These are phyloP conservation scores for Scaptomyza hsui DNA, from an alignment of 1,140 invertebrate genomes.

Conservation along the genomic window DNA sequence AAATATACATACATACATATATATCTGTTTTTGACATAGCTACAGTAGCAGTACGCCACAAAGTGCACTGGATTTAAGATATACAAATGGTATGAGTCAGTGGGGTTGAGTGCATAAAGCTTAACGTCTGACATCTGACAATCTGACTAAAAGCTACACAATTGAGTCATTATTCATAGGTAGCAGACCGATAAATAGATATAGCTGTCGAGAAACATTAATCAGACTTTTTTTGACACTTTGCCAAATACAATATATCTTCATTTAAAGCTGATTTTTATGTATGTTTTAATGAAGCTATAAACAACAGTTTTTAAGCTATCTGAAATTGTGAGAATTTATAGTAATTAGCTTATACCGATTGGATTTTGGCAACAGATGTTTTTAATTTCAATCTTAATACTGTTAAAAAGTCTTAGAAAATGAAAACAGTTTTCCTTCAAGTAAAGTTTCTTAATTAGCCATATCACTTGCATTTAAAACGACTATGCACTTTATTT, in stretches of 20 bases:
- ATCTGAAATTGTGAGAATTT: not conserved
- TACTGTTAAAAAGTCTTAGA: no score
- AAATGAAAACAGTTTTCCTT: no score
- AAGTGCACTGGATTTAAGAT: conserved; percentile 13
- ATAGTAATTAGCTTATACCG: conserved; percentile 1
- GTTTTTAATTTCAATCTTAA: no score
- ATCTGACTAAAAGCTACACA: not conserved
- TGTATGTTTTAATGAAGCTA: conserved; percentile 6
- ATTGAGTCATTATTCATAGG: conserved; percentile 5
- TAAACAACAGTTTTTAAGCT: conserved; percentile 8
- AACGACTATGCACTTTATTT: conserved; percentile 3
- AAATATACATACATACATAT: not conserved
- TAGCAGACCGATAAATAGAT: not conserved
- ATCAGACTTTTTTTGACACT: conserved; percentile 10
- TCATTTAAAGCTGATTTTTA: conserved; percentile 28
- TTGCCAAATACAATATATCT: conserved; percentile 24
- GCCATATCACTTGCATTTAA: not conserved
- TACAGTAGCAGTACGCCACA: conserved; percentile 51
- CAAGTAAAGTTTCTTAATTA: no score
- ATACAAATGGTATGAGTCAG: not conserved
- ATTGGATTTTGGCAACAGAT: not conserved
- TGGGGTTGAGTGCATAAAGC: not conserved
- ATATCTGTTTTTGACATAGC: conserved; percentile 19
- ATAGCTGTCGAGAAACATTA: not conserved
- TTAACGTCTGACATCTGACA: not conserved